Base-by-base conservation (phyloP, 2,888 invertebrate species). In the Drosophila neotestacea region DNA sequence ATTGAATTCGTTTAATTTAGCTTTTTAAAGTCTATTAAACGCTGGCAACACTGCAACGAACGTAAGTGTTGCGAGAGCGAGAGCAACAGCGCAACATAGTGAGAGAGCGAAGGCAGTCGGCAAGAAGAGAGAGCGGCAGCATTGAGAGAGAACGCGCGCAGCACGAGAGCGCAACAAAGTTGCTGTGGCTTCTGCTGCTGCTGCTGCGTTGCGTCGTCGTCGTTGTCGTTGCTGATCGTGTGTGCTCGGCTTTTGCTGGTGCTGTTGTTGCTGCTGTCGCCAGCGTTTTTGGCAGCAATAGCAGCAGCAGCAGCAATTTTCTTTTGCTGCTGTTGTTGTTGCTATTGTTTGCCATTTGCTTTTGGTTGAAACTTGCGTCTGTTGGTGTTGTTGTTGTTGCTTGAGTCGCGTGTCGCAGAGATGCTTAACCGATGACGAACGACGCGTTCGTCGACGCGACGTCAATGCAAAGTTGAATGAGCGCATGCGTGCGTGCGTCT, bases 381-480 rank as follows among this genome's bases (percentile, higher is more conserved):
- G 62, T 38, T 39, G 54, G 16, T 59, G 65, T 62, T 65, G 48
- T 55, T 39, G 55, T 32, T 60, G 51, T 32, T 61, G 47, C 50
- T 48, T 44, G 68, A 80, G 80, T 80, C 80, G 86, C 86, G 81
- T 85, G 81, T 83, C 83, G 61, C 64, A 42, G 67, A 77, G 81
- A 82, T 86, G 81, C 72, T 86, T 77, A 64, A 22, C 34, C 73
- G 72, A 79, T 78, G 78, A 78, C 78, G 80, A 78, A 79, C 76
- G 69, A 54, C 44, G 70, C 50, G 56, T 10, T 41, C 46, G 51
- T 28, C 62, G 39, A 22, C 52, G 56, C 42, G 22, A 51, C 6
- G 50, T 55, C 38, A 54, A 66, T 71, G 82, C 85, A 73, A 83
- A 81, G 83, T 85, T 81, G 86, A 81, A 85, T 82, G 81, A 73